Evolutionary conservation across 1,140 invertebrate species (phyloP).

Genomic region (Heliconius himera): DNA sequence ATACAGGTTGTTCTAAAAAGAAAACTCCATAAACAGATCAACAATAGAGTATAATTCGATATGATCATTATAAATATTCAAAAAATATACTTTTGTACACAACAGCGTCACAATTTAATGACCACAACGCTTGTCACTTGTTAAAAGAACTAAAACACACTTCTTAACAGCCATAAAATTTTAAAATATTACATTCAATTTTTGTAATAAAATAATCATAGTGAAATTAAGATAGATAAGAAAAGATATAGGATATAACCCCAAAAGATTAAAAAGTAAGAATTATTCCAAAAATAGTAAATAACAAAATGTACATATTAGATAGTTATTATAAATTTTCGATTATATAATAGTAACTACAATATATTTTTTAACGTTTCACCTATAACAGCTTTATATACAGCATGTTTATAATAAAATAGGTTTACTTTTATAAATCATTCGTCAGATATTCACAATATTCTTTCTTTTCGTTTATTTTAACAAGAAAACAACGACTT

Average conservation of each 20-base stretch:
- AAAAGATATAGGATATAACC: no score
- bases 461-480: background rate
- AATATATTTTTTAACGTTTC: background rate
- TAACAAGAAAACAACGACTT: background rate
- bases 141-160: background rate
- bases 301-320: no score
- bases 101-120: slow-evolving; percentile 41
- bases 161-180: background rate
- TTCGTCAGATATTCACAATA: background rate
- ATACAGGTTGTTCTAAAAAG: slow-evolving; percentile 36
- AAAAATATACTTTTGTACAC: slow-evolving; percentile 68
- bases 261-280: no score
- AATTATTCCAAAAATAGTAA: no score
- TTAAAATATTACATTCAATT: slow-evolving; percentile 5
- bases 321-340: no score
- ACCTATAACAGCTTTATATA: slow-evolving; percentile 1
- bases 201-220: background rate
- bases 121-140: slow-evolving; percentile 37
- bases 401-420: background rate
- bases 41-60: slow-evolving; percentile 62
- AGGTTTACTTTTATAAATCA: background rate
- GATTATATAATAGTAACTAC: background rate
- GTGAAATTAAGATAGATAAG: no score
- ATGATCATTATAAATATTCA: slow-evolving; percentile 64
- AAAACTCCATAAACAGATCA: slow-evolving; percentile 66